phyloP scores from a whole-genome alignment of 2,888 invertebrate species.

The Acleris emargana region DNA sequence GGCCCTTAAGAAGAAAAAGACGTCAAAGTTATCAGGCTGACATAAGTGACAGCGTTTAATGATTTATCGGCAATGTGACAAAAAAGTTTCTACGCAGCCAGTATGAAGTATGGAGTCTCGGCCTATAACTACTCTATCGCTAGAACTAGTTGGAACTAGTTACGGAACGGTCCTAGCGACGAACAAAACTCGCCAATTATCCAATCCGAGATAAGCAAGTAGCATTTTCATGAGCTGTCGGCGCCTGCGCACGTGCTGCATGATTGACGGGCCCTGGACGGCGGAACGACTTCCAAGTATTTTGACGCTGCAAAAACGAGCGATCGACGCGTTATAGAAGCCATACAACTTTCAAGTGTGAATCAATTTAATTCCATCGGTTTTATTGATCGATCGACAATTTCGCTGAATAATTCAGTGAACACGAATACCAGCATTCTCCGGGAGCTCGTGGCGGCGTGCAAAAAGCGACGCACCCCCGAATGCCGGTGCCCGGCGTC shows the following conservation, averaged over 20 bases:
- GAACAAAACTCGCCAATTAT: slow-evolving; percentile 59
- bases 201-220: slow-evolving; percentile 58
- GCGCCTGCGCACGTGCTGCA: slow-evolving; percentile 59
- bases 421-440: slow-evolving; percentile 79
- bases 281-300: slow-evolving; percentile 76
- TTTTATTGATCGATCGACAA: slow-evolving; percentile 82
- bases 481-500: slow-evolving; percentile 62
- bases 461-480: slow-evolving; percentile 67
- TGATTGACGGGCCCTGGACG: slow-evolving; percentile 72
- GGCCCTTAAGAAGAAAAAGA: slow-evolving; percentile 28
- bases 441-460: slow-evolving; percentile 64
- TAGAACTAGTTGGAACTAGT: slow-evolving; percentile 66
- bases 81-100: slow-evolving; percentile 45
- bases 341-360: slow-evolving; percentile 78
- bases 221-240: slow-evolving; percentile 61
- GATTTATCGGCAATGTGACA: slow-evolving; percentile 53
- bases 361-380: slow-evolving; percentile 80
- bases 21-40: slow-evolving; percentile 39
- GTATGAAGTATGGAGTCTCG: slow-evolving; percentile 47
- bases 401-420: slow-evolving; percentile 80
- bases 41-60: slow-evolving; percentile 51
- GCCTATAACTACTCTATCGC: slow-evolving; percentile 47
- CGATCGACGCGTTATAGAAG: slow-evolving; percentile 66
- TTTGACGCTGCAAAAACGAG: slow-evolving; percentile 73
- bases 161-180: slow-evolving; percentile 48